Conservation (phyloP, 2,888 invertebrate genomes). For the Malacosoma neustria region DNA sequence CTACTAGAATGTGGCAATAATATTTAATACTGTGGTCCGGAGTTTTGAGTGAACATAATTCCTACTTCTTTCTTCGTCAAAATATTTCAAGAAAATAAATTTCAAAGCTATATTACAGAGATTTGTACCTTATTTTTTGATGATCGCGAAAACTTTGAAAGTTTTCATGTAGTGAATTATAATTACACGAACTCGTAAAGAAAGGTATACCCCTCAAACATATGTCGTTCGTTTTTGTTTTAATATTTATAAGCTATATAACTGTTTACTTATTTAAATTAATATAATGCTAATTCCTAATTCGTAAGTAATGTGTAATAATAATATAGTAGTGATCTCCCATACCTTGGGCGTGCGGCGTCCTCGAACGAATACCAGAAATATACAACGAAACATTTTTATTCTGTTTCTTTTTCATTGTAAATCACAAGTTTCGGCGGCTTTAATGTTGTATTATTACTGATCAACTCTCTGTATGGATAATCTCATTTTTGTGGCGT, state of each 20-base stretch:
- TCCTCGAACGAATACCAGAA: conserved; percentile 35
- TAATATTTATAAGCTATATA: conserved; percentile 69
- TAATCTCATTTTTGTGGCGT: conserved; percentile 5
- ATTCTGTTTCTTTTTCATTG: conserved; percentile 45
- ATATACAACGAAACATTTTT: conserved; percentile 67
- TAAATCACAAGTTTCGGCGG: conserved; percentile 24
- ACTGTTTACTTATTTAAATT: conserved; percentile 73
- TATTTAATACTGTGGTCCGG: conserved; percentile 5
- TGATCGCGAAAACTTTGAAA: not conserved
- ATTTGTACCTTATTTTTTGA: conserved; percentile 2
- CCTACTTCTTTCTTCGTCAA: conserved; percentile 2
- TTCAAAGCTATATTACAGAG: conserved; percentile 2
- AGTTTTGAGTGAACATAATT: not conserved
- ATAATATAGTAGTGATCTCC: conserved; percentile 72
- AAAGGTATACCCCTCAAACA: conserved; percentile 10
- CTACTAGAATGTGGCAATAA: conserved; percentile 33
- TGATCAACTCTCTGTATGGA: conserved; percentile 29
- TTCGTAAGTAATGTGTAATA: conserved; percentile 61
- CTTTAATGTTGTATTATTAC: conserved; percentile 14
- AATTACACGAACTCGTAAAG: too few species aligned
- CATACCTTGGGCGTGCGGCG: conserved; percentile 62
- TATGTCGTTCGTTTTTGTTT: conserved; percentile 57
- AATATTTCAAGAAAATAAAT: not conserved
- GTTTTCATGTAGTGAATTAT: too few species aligned
- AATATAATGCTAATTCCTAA: conserved; percentile 65